These are phyloP conservation scores for Metopia argyrocephala DNA, from an alignment of 2,888 invertebrate species.

Conservation along the genomic window DNA sequence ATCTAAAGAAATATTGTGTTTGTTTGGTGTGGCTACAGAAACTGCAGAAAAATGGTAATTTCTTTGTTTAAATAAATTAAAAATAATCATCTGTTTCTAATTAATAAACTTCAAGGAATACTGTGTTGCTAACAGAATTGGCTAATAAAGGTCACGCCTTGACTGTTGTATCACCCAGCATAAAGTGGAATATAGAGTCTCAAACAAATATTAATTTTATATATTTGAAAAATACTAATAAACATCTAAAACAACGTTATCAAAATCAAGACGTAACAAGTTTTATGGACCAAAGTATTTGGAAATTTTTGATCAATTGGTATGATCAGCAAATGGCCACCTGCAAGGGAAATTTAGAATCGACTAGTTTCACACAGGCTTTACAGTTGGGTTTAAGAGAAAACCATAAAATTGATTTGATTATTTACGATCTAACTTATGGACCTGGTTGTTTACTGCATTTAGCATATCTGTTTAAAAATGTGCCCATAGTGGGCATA, in stretches of 20 bases:
- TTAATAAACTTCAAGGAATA: slow-evolving; percentile 25
- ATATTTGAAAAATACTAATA: slow-evolving; percentile 35
- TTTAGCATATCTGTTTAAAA: slow-evolving; percentile 71
- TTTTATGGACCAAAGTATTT: slow-evolving; percentile 27
- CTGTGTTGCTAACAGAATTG: slow-evolving; percentile 32
- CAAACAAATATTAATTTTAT: slow-evolving; percentile 30
- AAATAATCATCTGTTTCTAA: neutral
- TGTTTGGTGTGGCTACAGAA: slow-evolving; percentile 35
- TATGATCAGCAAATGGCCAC: slow-evolving; percentile 48
- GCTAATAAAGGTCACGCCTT: slow-evolving; percentile 19
- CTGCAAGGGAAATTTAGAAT: slow-evolving; percentile 47
- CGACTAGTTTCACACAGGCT: slow-evolving; percentile 25
- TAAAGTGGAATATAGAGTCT: neutral
- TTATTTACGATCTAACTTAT: slow-evolving; percentile 73
- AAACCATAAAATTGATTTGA: slow-evolving; percentile 70
- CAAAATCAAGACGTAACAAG: neutral
- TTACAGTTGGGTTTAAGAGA: slow-evolving; percentile 26
- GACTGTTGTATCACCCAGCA: slow-evolving; percentile 36
- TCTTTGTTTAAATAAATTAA: neutral
- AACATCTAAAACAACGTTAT: slow-evolving; percentile 27
- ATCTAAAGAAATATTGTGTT: slow-evolving; percentile 47
- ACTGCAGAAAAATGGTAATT: slow-evolving; percentile 29
- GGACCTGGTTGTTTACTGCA: slow-evolving; percentile 72
- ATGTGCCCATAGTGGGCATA: slow-evolving; percentile 73
- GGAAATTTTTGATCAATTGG: slow-evolving; percentile 39